A percentile compares a stretch with the other conserved stretches of the same genome.
These are phyloP conservation scores for Drosophila birchii DNA, from an alignment of 2,888 invertebrate genomes.

Conservation along the genomic window DNA sequence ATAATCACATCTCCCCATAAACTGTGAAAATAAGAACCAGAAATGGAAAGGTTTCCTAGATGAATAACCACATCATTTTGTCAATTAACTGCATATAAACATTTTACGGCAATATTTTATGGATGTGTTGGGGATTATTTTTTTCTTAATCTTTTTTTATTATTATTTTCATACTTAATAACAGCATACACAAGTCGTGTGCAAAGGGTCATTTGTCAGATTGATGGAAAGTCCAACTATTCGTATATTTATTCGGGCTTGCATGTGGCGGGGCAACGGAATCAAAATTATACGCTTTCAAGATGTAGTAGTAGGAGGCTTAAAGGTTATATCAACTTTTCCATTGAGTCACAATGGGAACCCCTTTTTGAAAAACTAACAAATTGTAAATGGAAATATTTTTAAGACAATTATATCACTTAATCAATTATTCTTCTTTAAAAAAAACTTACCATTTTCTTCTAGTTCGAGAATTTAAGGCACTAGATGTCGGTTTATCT, in stretches of 20 bases:
- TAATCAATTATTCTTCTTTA: not conserved
- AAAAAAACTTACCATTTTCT: conserved; percentile 60
- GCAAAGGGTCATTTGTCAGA: conserved; percentile 43
- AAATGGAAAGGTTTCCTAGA: conserved; percentile 19
- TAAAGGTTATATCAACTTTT: conserved; percentile 13
- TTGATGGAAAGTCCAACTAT: conserved; percentile 38
- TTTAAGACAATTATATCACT: not conserved
- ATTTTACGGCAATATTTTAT: conserved; percentile 4
- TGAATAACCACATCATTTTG: conserved; percentile 21
- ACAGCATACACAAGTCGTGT: conserved; percentile 31
- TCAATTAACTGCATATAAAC: conserved; percentile 9
- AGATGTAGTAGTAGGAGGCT: conserved; percentile 3
- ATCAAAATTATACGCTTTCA: conserved; percentile 27
- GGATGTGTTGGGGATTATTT: conserved; percentile 9
- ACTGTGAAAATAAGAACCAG: conserved; percentile 18
- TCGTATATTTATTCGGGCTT: conserved; percentile 21
- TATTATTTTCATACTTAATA: conserved; percentile 28
- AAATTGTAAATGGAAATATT: not conserved
- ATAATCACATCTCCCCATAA: conserved; percentile 6
- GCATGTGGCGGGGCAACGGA: conserved; percentile 26
- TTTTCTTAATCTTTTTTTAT: conserved; percentile 9
- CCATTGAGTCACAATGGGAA: conserved; percentile 21
- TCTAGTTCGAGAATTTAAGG: conserved; percentile 7
- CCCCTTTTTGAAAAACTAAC: not conserved
- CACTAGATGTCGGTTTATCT: conserved; percentile 29